A percentile compares a stretch with the other conserved stretches of the same genome.
Evolutionary conservation across 2,888 invertebrate species (phyloP).

Genomic region (Chymomyza caudatula): DNA sequence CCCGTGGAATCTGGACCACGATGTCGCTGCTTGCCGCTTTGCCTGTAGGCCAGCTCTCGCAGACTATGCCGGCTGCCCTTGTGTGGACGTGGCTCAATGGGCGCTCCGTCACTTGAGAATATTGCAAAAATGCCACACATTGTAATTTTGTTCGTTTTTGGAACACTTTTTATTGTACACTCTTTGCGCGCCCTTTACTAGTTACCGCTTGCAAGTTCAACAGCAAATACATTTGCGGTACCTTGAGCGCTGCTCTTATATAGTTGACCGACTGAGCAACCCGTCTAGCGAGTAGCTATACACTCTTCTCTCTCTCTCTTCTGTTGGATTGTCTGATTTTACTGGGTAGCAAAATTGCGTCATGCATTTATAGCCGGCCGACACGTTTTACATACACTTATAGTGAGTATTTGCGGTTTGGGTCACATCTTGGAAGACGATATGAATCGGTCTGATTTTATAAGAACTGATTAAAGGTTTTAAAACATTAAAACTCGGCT

Average conservation of each 20-base stretch:
- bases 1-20: conserved; percentile 77
- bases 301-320: not conserved
- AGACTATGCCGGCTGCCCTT: conserved; percentile 60
- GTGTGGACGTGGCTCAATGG: conserved; percentile 56
- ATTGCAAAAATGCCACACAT: conserved; percentile 78
- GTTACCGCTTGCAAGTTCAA: conserved; percentile 7
- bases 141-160: conserved; percentile 5
- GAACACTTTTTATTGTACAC: not conserved
- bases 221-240: conserved; percentile 14
- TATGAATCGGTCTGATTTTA: too few species aligned
- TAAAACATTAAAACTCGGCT: too few species aligned
- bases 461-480: too few species aligned
- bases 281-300: not conserved
- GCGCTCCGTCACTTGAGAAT: conserved; percentile 71
- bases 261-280: not conserved
- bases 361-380: not conserved
- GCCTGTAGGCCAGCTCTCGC: conserved; percentile 75
- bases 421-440: too few species aligned
- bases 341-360: conserved; percentile 11
- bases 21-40: conserved; percentile 75
- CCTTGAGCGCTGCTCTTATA: conserved; percentile 15
- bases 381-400: too few species aligned
- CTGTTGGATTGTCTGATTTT: not conserved
- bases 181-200: not conserved
- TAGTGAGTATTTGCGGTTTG: too few species aligned